Evolutionary conservation across 2,797 vertebrate genomes (phyloP).

Genomic region (Antennarius maculatus): DNA sequence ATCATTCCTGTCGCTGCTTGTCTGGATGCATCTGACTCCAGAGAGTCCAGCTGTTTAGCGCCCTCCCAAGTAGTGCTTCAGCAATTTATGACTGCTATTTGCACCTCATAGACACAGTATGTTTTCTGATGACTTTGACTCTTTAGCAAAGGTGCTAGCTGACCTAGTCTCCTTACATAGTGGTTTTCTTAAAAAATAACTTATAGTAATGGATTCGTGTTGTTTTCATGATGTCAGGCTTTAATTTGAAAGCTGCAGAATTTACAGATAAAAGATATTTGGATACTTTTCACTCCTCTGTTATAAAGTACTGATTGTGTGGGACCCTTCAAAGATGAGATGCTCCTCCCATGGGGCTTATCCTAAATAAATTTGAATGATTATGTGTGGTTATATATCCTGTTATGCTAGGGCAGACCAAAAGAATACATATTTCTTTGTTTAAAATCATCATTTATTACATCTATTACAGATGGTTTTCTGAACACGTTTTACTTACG

Average conservation of each 20-base stretch:
- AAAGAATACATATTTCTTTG: conserved; percentile 23
- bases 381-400: conserved; percentile 8
- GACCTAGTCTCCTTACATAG: conserved; percentile 70
- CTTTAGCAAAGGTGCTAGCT: conserved; percentile 68
- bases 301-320: too few relatives aligned
- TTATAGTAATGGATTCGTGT: conserved; percentile 22
- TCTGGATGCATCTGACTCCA: conserved; percentile 78
- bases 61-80: conserved; percentile 82
- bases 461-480: not conserved
- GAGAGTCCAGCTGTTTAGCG: conserved; percentile 80
- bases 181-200: conserved; percentile 25
- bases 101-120: conserved; percentile 75
- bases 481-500: not conserved
- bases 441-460: conserved; percentile 25
- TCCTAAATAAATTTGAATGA: not conserved
- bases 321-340: too few relatives aligned
- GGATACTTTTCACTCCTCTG: too few relatives aligned
- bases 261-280: conserved; percentile 25
- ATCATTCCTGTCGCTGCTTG: conserved; percentile 74
- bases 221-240: conserved; percentile 15
- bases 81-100: conserved; percentile 84
- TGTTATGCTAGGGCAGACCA: conserved; percentile 2
- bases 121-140: conserved; percentile 83
- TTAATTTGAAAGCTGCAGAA: conserved; percentile 13
- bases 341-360: too few relatives aligned